Conservation (phyloP, 92 coral and sea anemone species). For the Epizoanthus stellaris region DNA sequence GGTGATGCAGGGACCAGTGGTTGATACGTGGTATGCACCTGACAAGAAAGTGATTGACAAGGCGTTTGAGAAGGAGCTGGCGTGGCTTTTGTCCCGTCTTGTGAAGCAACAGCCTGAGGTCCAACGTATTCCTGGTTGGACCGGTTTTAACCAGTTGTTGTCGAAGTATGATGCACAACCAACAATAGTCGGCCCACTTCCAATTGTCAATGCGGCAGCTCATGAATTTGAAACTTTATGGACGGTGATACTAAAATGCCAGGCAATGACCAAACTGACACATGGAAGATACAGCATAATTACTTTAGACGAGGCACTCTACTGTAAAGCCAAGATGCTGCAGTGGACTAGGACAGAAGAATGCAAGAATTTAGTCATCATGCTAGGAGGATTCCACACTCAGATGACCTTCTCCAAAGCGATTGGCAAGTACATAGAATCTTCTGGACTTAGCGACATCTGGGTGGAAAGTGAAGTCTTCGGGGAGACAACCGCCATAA, state of each 20-base stretch:
- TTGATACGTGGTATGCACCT: constrained; percentile 48
- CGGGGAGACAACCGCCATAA: constrained; percentile 64
- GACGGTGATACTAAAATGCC: constrained; percentile 55
- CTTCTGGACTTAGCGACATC: constrained; percentile 46
- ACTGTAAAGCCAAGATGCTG: constrained; percentile 62
- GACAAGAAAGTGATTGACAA: constrained; percentile 46
- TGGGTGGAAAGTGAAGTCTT: constrained; percentile 64
- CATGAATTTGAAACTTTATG: constrained; percentile 61
- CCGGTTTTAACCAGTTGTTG: constrained; percentile 65
- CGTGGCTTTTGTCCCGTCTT: constrained; percentile 57
- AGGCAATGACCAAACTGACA: constrained; percentile 49
- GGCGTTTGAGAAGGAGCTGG: constrained; percentile 62
- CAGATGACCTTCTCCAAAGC: constrained; percentile 54
- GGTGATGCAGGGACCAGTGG: constrained; percentile 36
- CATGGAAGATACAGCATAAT: constrained; percentile 46
- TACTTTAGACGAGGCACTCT: constrained; percentile 56
- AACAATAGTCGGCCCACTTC: constrained; percentile 73
- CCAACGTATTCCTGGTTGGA: constrained; percentile 65
- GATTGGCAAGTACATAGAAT: constrained; percentile 41
- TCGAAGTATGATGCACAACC: constrained; percentile 31
- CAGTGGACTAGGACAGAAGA: constrained; percentile 57
- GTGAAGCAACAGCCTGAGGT: constrained; percentile 51
- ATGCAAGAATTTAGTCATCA: constrained; percentile 36
- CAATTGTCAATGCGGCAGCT: constrained; percentile 69
- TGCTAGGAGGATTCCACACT: constrained; percentile 64